Percentiles rank a stretch among this genome's conserved stretches.
phyloP scores from a whole-genome alignment of 2,113 vertebrate species.

The Pseudopodoces humilis region DNA sequence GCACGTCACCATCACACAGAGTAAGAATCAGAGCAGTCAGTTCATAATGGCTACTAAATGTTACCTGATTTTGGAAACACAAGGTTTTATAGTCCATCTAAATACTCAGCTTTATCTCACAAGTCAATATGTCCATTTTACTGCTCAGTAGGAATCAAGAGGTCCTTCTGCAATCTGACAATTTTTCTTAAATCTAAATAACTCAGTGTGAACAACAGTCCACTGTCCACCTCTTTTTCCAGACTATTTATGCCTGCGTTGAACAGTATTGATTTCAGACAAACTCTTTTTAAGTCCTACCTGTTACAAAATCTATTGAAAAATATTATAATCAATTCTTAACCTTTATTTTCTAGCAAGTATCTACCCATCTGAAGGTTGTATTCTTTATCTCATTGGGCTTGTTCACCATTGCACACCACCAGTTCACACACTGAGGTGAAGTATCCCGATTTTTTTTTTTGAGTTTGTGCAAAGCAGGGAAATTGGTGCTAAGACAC shows the following conservation, averaged over 20 bases:
- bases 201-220: background rate
- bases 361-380: background rate
- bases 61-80: background rate
- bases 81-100: background rate
- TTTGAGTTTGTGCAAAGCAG: background rate
- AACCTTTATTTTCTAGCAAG: background rate
- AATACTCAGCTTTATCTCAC: background rate
- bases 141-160: background rate
- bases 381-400: background rate
- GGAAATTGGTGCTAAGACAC: background rate
- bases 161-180: background rate
- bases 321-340: background rate
- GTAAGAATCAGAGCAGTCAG: background rate
- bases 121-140: rapidly evolving
- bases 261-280: background rate
- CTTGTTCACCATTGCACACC: background rate
- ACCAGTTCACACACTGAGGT: background rate
- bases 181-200: background rate
- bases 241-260: background rate
- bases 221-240: rapidly evolving
- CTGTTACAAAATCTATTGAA: background rate
- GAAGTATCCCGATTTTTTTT: background rate
- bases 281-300: background rate
- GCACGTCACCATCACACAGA: background rate
- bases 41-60: background rate